Base-by-base conservation (phyloP, 2,888 invertebrate species). In the Trichopria drosophilae region DNA sequence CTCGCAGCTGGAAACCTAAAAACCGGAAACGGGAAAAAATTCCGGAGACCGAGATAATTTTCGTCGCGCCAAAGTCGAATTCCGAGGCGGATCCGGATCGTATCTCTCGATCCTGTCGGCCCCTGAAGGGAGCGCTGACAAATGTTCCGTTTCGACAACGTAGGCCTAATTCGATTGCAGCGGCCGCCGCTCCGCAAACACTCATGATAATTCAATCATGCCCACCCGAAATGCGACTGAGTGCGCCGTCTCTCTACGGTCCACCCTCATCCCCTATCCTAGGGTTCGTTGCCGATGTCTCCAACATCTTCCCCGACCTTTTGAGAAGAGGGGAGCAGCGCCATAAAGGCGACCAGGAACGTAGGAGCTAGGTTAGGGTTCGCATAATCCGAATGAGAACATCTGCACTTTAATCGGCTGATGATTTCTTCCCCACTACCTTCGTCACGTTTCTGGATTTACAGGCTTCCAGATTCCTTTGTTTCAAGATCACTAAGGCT, bases 141-240 rank as follows among this genome's bases (percentile, higher is more conserved):
- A n/a, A n/a, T n/a, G n/a, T n/a, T n/a, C n/a, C n/a, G n/a, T n/a
- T n/a, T n/a, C n/a, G n/a, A n/a, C n/a, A n/a, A n/a, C n/a, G n/a
- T n/a, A n/a, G 59, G 61, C 61, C 66, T 73, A 74, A 75, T 74
- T 74, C 73, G 69, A 75, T 75, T 73, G 73, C 65, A 69, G 67
- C 72, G 60, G 67, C 67, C 67, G 66, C 68, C 69, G 71, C 68
- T 74, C 71, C 73, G 68, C 74, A 74, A 75, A 74, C 74, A 74
- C 74, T 74, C 73, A 68, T 71, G 74, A 74, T 75, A 73, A 74
- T 75, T 75, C 73, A 72, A 74, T 75, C 73, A 66, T 64, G 65
- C 52, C 63, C 63, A 64, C 67, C 67, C 60, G 45, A 36, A 24
- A 6, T 16, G 3, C 13, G 23, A 28, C 19, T 20, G 16, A 29